Evolutionary conservation across 2,113 vertebrate species (phyloP).

Genomic region (Chunga burmeisteri): DNA sequence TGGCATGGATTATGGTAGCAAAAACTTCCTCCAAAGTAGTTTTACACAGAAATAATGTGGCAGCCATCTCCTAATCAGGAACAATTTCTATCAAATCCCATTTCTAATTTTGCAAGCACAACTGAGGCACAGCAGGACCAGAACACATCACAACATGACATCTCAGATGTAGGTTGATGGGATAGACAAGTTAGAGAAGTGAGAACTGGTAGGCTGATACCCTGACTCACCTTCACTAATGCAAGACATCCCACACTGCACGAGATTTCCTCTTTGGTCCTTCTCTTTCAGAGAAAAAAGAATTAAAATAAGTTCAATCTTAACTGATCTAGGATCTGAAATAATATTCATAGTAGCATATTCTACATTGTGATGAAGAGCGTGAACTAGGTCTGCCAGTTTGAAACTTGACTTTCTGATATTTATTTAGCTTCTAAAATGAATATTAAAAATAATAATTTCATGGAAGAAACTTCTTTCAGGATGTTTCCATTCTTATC

Average conservation of each 20-base stretch:
- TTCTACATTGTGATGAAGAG: background rate
- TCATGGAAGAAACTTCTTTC: background rate
- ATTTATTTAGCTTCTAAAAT: background rate
- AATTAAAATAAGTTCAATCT: background rate
- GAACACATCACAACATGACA: background rate
- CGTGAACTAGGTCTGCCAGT: background rate
- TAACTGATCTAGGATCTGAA: background rate
- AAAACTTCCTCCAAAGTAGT: background rate
- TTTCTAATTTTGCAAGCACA: background rate
- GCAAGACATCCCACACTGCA: background rate
- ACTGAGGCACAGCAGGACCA: accelerated
- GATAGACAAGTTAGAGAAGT: background rate
- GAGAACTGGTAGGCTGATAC: background rate
- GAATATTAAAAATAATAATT: background rate
- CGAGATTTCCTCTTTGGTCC: background rate
- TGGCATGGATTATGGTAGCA: background rate
- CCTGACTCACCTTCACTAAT: background rate
- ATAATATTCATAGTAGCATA: background rate
- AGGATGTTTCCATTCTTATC: background rate
- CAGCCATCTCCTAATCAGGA: background rate
- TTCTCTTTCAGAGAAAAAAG: background rate
- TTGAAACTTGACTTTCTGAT: background rate
- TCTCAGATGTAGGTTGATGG: background rate
- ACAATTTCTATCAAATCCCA: background rate
- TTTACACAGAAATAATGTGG: background rate